phyloP scores from a whole-genome alignment of 2,797 vertebrate species.

The Lophotriccus pileatus region DNA sequence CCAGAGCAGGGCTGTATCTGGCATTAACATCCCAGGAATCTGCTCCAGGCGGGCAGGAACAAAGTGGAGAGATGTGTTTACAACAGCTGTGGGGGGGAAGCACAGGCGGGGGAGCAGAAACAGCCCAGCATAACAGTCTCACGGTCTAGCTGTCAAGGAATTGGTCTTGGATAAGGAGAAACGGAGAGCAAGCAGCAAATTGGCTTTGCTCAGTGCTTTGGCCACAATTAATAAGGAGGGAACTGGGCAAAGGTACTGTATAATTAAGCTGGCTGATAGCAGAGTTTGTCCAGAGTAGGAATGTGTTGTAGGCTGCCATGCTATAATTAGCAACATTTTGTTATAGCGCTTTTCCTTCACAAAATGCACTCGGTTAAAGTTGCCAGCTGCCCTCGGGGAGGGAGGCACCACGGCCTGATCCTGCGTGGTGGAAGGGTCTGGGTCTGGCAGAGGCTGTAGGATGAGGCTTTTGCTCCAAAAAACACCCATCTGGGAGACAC shows the following conservation, averaged over 20 bases:
- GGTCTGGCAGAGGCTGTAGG: neutral
- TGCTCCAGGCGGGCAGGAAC: neutral
- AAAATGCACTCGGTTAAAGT: neutral
- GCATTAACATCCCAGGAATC: neutral
- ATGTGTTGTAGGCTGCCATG: neutral
- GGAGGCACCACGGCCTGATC: neutral
- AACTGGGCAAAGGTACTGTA: neutral
- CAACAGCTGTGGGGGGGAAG: neutral
- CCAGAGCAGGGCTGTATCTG: neutral
- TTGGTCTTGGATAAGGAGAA: neutral
- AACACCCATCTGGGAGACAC: neutral
- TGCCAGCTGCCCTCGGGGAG: neutral
- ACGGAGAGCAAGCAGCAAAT: neutral
- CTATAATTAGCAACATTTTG: neutral
- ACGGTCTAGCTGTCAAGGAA: neutral
- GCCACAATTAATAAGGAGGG: neutral
- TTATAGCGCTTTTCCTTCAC: neutral
- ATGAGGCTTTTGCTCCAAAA: neutral
- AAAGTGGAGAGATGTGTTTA: neutral
- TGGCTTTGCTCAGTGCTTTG: neutral
- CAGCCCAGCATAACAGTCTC: neutral
- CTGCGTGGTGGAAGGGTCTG: accelerated
- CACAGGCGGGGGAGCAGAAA: neutral
- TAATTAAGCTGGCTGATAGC: conserved; percentile 16
- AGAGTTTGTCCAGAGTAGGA: neutral